Evolutionary conservation across 1,140 invertebrate genomes (phyloP), one percentile per base, ranked within the genome.

Genomic region (Reticulitermes speratus): DNA sequence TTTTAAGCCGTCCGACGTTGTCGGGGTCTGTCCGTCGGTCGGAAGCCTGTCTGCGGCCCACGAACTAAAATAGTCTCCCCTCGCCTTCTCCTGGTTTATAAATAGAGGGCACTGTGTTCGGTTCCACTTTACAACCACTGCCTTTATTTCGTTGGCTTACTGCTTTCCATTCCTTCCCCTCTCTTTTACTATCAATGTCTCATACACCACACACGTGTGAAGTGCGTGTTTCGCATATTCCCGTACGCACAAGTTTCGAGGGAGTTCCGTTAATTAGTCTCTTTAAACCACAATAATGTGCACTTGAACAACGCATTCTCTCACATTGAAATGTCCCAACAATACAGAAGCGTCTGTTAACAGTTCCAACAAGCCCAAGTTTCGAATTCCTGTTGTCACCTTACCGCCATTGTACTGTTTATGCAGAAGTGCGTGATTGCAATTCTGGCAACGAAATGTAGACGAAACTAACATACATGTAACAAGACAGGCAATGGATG

Each of bases 41-140:
- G 59, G 59, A 19, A 65, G 59, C 59, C 59, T n/a, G 65, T 30
- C 65, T 75, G 65, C 65, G 65, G 25, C 65, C 65, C 65, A 30
- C 65, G n/a, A 75, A 75, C 65, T 75, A 75, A 75, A 75, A 75
- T 75, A 75, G 65, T 25, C 65, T 75, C 65, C 65, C n/a, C 65
- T 75, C 25, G 65, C n/a, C 25, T 25, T 75, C 65, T n/a, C n/a
- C 65, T 19, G 65, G 65, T n/a, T 30, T 75, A 75, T 75, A 75
- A 75, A 75, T 75, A 75, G 65, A 75, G 25, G 65, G 65, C 65
- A 75, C 65, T 75, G 65, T 75, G 65, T 75, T 75, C 65, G 25
- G 25, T 30, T n/a, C 65, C 65, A 30, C 65, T n/a, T 2, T 75
- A 75, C 65, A 75, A 75, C 25, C 65, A 75, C 65, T 75, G 65